A percentile compares a stretch with the other conserved stretches of the same genome.
phyloP scores from a whole-genome alignment of 2,113 vertebrate genomes.

The Tachysurus vachellii region DNA sequence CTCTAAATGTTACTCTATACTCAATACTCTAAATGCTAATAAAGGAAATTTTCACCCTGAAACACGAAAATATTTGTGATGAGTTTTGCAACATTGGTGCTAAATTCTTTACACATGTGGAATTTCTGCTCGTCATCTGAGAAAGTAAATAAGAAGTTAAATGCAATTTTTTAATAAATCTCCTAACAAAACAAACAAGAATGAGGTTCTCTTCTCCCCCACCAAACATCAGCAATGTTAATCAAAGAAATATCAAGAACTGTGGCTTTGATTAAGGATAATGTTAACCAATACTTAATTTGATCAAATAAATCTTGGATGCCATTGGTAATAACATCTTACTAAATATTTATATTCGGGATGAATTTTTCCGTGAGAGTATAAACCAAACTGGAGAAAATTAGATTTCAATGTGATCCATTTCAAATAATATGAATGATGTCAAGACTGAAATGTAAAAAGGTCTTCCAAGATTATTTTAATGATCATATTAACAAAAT shows the following conservation, averaged over 20 bases:
- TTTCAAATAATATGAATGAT: neutral
- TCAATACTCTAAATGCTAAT: neutral
- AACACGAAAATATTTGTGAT: neutral
- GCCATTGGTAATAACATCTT: neutral
- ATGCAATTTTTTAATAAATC: neutral
- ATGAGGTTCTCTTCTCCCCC: neutral
- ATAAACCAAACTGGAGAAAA: neutral
- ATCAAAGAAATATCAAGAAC: neutral
- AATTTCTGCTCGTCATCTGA: neutral
- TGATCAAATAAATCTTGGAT: neutral
- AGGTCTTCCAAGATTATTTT: neutral
- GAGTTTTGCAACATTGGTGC: neutral
- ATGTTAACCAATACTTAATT: neutral
- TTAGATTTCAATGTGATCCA: neutral
- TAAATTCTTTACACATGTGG: neutral
- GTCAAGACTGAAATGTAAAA: neutral
- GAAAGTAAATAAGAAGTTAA: neutral
- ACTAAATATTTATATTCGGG: neutral
- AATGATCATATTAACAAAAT: neutral
- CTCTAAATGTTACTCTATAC: neutral
- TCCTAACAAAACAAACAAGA: neutral
- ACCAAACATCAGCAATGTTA: neutral
- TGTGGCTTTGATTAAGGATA: neutral
- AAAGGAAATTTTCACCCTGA: neutral
- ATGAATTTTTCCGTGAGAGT: neutral